Percentiles rank a stretch among this genome's conserved stretches.
These are phyloP conservation scores for Amblyopsis hoosieri DNA, from an alignment of 2,797 vertebrate genomes.

Conservation along the genomic window DNA sequence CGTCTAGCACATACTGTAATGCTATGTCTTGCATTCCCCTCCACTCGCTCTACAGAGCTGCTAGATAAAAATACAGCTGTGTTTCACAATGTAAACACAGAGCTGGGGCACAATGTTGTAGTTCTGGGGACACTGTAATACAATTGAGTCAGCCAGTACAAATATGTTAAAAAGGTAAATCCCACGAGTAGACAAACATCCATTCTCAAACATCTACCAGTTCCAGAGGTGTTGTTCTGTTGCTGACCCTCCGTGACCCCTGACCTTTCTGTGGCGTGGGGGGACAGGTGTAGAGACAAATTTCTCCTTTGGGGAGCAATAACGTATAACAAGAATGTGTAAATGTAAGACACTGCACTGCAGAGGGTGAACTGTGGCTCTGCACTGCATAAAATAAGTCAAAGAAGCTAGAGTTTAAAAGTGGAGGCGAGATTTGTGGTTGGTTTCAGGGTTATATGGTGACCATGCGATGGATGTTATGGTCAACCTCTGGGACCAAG, in stretches of 20 bases:
- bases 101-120: too few species aligned
- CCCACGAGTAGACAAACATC: background rate
- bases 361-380: background rate
- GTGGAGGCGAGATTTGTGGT: background rate
- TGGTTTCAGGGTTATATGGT: constrained; percentile 44
- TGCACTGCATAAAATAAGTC: background rate
- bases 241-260: background rate
- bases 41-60: too few species aligned
- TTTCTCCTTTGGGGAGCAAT: background rate
- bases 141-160: too few species aligned
- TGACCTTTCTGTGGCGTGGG: too few species aligned
- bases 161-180: background rate
- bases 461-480: constrained; percentile 42
- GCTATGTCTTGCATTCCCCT: too few species aligned
- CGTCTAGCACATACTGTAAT: too few species aligned
- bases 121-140: too few species aligned
- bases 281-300: background rate
- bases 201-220: background rate
- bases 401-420: background rate
- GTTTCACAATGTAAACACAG: too few species aligned
- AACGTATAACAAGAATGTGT: background rate
- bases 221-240: background rate
- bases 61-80: too few species aligned
- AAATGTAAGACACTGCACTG: background rate
- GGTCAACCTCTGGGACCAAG: constrained; percentile 26